These are phyloP conservation scores for Caranx melampygus DNA, from an alignment of 2,113 vertebrate species.

Conservation along the genomic window DNA sequence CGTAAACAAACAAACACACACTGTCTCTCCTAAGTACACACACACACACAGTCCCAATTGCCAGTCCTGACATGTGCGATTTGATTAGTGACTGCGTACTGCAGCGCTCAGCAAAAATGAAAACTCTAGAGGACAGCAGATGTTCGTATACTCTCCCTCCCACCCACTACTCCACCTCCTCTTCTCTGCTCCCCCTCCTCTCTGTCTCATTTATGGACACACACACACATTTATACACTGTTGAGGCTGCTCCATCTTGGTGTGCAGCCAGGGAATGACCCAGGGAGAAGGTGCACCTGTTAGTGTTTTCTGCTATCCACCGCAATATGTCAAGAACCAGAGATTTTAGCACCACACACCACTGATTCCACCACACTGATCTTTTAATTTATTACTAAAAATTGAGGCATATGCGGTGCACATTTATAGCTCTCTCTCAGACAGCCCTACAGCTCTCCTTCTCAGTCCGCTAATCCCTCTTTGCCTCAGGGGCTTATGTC, in stretches of 20 bases:
- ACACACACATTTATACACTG: slow-evolving; percentile 41
- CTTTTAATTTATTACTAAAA: slow-evolving; percentile 50
- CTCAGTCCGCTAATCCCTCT: slow-evolving; percentile 30
- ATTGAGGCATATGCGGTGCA: slow-evolving; percentile 23
- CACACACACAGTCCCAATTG: slow-evolving; percentile 57
- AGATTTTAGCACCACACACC: slow-evolving; percentile 43
- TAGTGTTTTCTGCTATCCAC: slow-evolving; percentile 67
- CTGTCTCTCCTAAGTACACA: slow-evolving; percentile 46
- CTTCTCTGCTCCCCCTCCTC: slow-evolving; percentile 5
- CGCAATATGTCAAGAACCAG: slow-evolving; percentile 68
- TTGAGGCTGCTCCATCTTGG: slow-evolving; percentile 55
- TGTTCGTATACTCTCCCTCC: slow-evolving; percentile 67
- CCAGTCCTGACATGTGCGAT: slow-evolving; percentile 78
- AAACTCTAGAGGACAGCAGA: slow-evolving; percentile 80
- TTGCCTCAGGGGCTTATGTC: slow-evolving; percentile 35
- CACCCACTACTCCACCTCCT: slow-evolving; percentile 33
- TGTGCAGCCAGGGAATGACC: slow-evolving; percentile 71
- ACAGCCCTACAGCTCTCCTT: slow-evolving; percentile 1
- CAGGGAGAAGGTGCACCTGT: slow-evolving; percentile 73
- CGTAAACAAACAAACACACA: slow-evolving; percentile 43
- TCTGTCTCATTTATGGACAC: slow-evolving; percentile 66
- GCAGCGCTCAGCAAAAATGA: slow-evolving; percentile 81
- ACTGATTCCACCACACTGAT: slow-evolving; percentile 54
- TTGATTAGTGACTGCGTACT: slow-evolving; percentile 81
- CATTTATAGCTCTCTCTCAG: slow-evolving; percentile 24